A percentile compares a stretch with the other conserved stretches of the same genome.
Evolutionary conservation across 2,888 invertebrate genomes (phyloP).

Genomic region (Herminia tarsipennalis): DNA sequence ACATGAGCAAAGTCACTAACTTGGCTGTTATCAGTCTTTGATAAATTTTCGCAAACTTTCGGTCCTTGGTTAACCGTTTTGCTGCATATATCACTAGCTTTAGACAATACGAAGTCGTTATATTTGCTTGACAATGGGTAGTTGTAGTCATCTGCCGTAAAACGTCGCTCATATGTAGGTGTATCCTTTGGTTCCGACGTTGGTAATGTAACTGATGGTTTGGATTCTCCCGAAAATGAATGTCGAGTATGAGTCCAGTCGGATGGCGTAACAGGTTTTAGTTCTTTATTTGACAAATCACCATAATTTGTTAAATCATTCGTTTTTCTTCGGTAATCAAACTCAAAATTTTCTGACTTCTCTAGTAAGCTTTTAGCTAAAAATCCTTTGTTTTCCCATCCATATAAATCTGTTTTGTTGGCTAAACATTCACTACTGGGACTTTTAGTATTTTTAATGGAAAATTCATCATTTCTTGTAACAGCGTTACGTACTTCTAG

Average conservation of each 20-base stretch:
- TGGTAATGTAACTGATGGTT: slow-evolving; percentile 64
- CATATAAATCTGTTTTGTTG: slow-evolving; percentile 80
- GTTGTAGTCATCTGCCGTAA: slow-evolving; percentile 69
- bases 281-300: slow-evolving; percentile 48
- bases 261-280: slow-evolving; percentile 50
- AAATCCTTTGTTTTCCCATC: slow-evolving; percentile 84
- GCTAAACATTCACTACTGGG: slow-evolving; percentile 73
- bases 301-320: slow-evolving; percentile 49
- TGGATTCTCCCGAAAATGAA: slow-evolving; percentile 74
- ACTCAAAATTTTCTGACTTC: slow-evolving; percentile 54
- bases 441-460: slow-evolving; percentile 63
- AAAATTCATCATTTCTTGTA: slow-evolving; percentile 53
- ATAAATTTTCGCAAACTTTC: slow-evolving; percentile 71
- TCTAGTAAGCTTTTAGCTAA: slow-evolving; percentile 59
- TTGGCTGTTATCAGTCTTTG: slow-evolving; percentile 81
- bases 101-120: slow-evolving; percentile 73
- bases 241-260: slow-evolving; percentile 62
- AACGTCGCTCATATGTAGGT: slow-evolving; percentile 62
- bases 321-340: slow-evolving; percentile 55
- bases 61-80: slow-evolving; percentile 71
- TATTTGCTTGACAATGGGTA: slow-evolving; percentile 74
- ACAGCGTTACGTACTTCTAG: slow-evolving; percentile 62
- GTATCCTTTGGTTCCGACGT: slow-evolving; percentile 69
- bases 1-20: slow-evolving; percentile 80
- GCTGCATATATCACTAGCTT: slow-evolving; percentile 75